phyloP scores from a whole-genome alignment of 2,888 invertebrate genomes.

The Troglohyphantes excavatus region DNA sequence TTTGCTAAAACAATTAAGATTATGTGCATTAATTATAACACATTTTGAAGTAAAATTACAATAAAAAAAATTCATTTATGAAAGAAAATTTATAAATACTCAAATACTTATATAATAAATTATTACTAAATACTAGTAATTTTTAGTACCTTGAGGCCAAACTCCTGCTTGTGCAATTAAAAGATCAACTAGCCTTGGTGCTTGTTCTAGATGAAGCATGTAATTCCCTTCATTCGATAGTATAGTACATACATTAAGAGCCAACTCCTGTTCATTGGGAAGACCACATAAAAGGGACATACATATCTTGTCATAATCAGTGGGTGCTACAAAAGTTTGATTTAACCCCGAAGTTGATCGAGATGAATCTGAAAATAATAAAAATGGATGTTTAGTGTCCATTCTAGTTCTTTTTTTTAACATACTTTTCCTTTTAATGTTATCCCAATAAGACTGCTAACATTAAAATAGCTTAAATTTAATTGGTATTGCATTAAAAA shows the following conservation, averaged over 20 bases:
- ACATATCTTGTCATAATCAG: slow-evolving; percentile 92
- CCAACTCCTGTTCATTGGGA: slow-evolving; percentile 99
- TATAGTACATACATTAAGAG: slow-evolving; percentile 97
- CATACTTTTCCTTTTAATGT: too few species aligned
- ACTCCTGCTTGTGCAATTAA: slow-evolving; percentile 97
- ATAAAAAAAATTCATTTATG: neutral
- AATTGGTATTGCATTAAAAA: too few species aligned
- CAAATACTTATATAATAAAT: neutral
- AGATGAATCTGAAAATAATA: slow-evolving; percentile 81
- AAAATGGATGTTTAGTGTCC: too few species aligned
- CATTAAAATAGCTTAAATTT: too few species aligned
- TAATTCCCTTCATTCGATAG: slow-evolving; percentile 97
- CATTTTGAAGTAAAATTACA: neutral
- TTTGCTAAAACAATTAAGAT: neutral
- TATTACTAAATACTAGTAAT: neutral
- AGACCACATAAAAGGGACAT: slow-evolving; percentile 96
- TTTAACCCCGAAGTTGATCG: slow-evolving; percentile 88
- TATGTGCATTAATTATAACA: neutral
- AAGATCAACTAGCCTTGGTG: slow-evolving; percentile 93
- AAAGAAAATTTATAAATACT: neutral
- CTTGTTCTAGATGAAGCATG: slow-evolving; percentile 91
- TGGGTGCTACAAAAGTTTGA: slow-evolving; percentile 84
- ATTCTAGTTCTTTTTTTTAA: too few species aligned
- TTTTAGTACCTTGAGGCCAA: slow-evolving; percentile 89
- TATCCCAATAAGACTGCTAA: too few species aligned